Percentiles rank a stretch among this genome's conserved stretches.
Conservation (phyloP, 2,888 invertebrate species). For the Limnephilus marmoratus region DNA sequence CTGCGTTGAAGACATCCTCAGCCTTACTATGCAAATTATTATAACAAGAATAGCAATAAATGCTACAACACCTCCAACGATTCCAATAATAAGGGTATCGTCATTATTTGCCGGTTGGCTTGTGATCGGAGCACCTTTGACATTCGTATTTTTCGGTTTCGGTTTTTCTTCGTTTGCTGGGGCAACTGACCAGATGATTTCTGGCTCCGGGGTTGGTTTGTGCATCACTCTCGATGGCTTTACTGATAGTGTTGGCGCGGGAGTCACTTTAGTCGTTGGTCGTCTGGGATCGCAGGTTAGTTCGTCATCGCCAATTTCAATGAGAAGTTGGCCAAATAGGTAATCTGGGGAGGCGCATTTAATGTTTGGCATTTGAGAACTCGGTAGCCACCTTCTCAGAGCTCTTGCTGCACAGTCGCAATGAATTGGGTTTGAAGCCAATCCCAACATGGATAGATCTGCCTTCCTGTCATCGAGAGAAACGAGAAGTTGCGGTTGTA, state of each 20-base stretch:
- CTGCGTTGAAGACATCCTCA: conserved; percentile 83
- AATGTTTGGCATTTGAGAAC: conserved; percentile 79
- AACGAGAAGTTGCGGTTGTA: conserved; percentile 87
- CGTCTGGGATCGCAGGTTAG: conserved; percentile 85
- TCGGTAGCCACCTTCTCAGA: conserved; percentile 86
- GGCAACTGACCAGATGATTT: conserved; percentile 94
- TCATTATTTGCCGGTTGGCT: conserved; percentile 85
- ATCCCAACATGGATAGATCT: conserved; percentile 84
- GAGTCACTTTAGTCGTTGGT: conserved; percentile 76
- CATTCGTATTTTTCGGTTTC: conserved; percentile 76
- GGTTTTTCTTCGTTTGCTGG: conserved; percentile 81
- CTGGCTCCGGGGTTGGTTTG: conserved; percentile 85
- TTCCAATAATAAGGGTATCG: conserved; percentile 95
- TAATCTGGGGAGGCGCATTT: conserved; percentile 84
- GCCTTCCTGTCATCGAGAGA: conserved; percentile 90
- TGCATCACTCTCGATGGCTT: conserved; percentile 77
- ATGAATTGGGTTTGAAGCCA: conserved; percentile 87
- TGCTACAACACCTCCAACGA: conserved; percentile 94
- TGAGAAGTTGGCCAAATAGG: conserved; percentile 82
- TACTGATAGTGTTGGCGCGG: conserved; percentile 72
- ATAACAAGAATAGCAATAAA: conserved; percentile 93
- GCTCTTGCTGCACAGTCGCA: conserved; percentile 92
- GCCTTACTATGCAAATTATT: conserved; percentile 90
- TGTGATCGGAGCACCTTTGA: conserved; percentile 78
- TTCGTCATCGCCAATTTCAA: conserved; percentile 88